These are phyloP conservation scores for Labeo calbasu DNA, from an alignment of 2,797 vertebrate species.

Conservation along the genomic window DNA sequence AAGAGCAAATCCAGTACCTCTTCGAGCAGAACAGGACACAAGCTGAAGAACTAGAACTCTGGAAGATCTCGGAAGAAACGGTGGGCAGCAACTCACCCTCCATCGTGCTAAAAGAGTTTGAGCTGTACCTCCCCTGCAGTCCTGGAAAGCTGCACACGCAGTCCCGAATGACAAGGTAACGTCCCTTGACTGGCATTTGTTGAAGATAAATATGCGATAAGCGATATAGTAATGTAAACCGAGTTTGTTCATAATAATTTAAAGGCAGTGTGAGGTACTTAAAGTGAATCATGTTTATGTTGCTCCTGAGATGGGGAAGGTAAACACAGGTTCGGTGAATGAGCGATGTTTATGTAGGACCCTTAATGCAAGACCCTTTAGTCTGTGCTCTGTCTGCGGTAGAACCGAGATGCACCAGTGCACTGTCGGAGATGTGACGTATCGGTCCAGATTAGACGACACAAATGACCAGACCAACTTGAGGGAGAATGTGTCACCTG, in stretches of 20 bases:
- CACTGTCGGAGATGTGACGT: background rate
- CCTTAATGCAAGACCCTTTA: slow-evolving; percentile 21
- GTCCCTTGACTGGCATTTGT: slow-evolving; percentile 46
- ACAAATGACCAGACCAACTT: slow-evolving; percentile 4
- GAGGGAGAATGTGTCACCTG: background rate
- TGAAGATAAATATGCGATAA: slow-evolving; percentile 40
- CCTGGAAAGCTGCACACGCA: slow-evolving; percentile 65
- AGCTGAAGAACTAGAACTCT: slow-evolving; percentile 73
- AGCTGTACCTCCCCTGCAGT: slow-evolving; percentile 74
- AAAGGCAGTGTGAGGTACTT: slow-evolving; percentile 31
- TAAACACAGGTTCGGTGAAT: slow-evolving; percentile 36
- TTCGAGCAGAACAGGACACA: slow-evolving; percentile 71
- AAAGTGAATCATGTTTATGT: slow-evolving; percentile 35
- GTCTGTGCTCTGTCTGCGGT: slow-evolving; percentile 30
- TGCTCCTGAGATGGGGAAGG: slow-evolving; percentile 16
- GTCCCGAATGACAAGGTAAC: slow-evolving; percentile 73
- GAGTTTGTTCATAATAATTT: slow-evolving; percentile 16
- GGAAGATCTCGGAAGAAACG: slow-evolving; percentile 65
- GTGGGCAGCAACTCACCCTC: slow-evolving; percentile 38
- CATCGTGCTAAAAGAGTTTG: slow-evolving; percentile 73
- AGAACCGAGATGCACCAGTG: slow-evolving; percentile 28
- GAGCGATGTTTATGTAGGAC: slow-evolving; percentile 45
- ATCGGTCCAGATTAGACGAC: background rate
- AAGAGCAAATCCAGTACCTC: slow-evolving; percentile 68
- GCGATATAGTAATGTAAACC: slow-evolving; percentile 16